These are phyloP conservation scores for Corbicula japonica DNA, from an alignment of 2,888 invertebrate genomes.

Conservation along the genomic window DNA sequence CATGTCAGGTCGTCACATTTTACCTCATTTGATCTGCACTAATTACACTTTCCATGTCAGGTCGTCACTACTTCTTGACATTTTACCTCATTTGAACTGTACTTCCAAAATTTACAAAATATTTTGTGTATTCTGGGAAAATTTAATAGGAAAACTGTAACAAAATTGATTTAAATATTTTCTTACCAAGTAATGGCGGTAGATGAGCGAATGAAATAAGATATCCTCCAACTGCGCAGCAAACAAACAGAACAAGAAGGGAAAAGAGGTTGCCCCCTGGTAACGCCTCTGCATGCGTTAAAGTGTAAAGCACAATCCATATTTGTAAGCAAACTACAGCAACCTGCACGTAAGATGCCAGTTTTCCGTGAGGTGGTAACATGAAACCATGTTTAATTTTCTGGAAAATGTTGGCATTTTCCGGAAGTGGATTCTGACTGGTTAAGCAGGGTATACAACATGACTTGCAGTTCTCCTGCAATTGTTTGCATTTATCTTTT, in stretches of 20 bases:
- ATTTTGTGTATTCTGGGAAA: too few relatives aligned
- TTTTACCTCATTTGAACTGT: too few relatives aligned
- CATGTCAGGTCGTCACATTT: too few relatives aligned
- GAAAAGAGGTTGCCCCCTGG: constrained; percentile 80
- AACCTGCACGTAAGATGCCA: constrained; percentile 69
- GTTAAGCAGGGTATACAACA: constrained; percentile 69
- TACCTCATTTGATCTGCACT: too few relatives aligned
- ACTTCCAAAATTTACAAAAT: too few relatives aligned
- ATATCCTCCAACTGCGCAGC: constrained; percentile 73
- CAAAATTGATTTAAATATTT: not conserved
- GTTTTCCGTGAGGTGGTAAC: constrained; percentile 77
- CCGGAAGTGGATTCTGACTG: constrained; percentile 72
- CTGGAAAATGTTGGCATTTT: constrained; percentile 61
- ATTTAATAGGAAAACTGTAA: not conserved
- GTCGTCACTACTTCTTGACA: too few relatives aligned
- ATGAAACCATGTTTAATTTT: constrained; percentile 64
- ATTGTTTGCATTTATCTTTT: not conserved
- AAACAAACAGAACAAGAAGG: constrained; percentile 73
- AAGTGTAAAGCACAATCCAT: constrained; percentile 70
- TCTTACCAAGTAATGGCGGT: constrained; percentile 77
- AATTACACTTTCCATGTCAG: too few relatives aligned
- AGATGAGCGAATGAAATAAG: constrained; percentile 71
- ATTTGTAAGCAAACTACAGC: constrained; percentile 68
- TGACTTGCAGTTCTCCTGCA: constrained; percentile 8
- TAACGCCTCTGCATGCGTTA: constrained; percentile 71